Evolutionary conservation across 1,140 invertebrate species (phyloP).

Genomic region (Ooceraea biroi): DNA sequence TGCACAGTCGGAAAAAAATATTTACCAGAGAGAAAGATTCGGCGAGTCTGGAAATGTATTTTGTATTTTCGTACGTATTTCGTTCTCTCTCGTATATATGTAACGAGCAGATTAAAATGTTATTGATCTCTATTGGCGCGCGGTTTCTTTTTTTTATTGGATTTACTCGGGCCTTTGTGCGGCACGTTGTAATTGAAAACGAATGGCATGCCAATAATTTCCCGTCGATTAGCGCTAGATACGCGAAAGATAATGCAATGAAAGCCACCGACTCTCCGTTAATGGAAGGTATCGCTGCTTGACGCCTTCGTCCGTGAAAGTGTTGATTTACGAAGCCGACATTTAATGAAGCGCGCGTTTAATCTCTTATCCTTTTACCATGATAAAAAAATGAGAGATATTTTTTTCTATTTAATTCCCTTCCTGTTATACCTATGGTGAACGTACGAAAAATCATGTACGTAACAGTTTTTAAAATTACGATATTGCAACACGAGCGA

Average conservation of each 20-base stretch:
- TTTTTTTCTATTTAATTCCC: too few species aligned
- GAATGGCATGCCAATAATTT: conserved; percentile 16
- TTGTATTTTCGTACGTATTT: not conserved
- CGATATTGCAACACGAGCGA: too few species aligned
- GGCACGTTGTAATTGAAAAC: conserved; percentile 20
- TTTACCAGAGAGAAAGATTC: not conserved
- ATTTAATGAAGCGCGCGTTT: not conserved
- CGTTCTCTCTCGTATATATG: too few species aligned
- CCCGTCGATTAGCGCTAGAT: conserved; percentile 18
- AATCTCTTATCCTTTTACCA: too few species aligned
- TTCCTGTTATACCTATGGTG: too few species aligned
- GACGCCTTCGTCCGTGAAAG: not conserved
- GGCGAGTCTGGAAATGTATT: not conserved
- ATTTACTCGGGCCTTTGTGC: not conserved
- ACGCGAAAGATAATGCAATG: conserved; percentile 17
- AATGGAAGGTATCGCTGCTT: conserved; percentile 17
- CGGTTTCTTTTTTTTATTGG: not conserved
- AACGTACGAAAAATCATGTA: too few species aligned
- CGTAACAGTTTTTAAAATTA: too few species aligned
- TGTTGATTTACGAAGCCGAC: not conserved
- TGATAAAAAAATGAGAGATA: too few species aligned
- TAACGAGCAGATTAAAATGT: conserved; percentile 4
- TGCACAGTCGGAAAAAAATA: not conserved
- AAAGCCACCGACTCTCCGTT: conserved; percentile 9
- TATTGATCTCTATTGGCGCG: not conserved